phyloP scores from a whole-genome alignment of 2,113 vertebrate species.

The Gasterosteus nipponicus region DNA sequence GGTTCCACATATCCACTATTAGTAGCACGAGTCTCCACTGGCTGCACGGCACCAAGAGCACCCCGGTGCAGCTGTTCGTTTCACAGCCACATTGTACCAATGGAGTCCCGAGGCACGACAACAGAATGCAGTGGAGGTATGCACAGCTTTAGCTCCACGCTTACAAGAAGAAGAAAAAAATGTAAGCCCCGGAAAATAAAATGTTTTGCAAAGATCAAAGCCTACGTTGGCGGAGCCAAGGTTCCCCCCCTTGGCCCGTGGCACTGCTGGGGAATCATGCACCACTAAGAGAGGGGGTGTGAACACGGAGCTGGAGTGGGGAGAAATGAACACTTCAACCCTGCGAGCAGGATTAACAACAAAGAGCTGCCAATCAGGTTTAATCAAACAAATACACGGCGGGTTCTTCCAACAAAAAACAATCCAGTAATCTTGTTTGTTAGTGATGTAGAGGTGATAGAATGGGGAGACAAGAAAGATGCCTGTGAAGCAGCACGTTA shows the following conservation, averaged over 20 bases:
- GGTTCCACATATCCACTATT: neutral
- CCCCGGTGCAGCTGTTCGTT: neutral
- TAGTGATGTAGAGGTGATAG: conserved; percentile 38
- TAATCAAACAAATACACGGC: conserved; percentile 58
- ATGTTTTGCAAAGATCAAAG: conserved; percentile 59
- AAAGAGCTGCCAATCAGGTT: conserved; percentile 69
- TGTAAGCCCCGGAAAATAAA: conserved; percentile 25
- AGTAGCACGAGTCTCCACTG: neutral
- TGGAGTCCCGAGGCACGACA: neutral
- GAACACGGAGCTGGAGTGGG: conserved; percentile 38
- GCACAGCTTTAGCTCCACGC: neutral
- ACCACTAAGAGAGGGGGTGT: conserved; percentile 54
- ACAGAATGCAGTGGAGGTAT: conserved; percentile 26
- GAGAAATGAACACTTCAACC: conserved; percentile 52
- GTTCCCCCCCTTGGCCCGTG: conserved; percentile 39
- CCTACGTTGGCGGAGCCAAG: conserved; percentile 9
- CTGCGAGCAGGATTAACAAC: conserved; percentile 65
- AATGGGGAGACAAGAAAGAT: conserved; percentile 23
- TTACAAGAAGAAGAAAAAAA: neutral
- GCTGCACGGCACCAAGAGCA: neutral
- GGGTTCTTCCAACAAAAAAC: conserved; percentile 49
- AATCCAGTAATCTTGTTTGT: conserved; percentile 68
- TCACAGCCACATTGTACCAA: neutral
- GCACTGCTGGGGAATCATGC: conserved; percentile 46
- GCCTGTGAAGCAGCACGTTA: conserved; percentile 10